Evolutionary conservation across 1,140 invertebrate species (phyloP), one percentile per base, ranked within the genome.

Genomic region (Nixonia krombeini): DNA sequence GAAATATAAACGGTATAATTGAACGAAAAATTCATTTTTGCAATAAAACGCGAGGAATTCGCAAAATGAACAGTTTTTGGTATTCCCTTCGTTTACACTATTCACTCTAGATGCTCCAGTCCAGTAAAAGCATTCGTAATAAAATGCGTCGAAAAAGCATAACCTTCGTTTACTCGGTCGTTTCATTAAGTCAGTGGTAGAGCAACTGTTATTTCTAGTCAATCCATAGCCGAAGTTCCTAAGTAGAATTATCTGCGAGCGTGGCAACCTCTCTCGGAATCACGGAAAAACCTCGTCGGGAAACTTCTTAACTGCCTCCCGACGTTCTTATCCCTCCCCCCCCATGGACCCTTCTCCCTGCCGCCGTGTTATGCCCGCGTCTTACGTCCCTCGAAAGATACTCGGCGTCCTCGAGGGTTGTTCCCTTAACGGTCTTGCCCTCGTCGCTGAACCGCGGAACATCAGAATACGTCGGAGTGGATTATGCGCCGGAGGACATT

Each of bases 171-270:
- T 21, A 2, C 2, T 21, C 2, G 21, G 2, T 2, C 6, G 6
- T 21, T 21, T 21, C 6, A 21, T 21, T 57, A 31, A 57, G 37
- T 15, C 17, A 25, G 13, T 10, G 26, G 53, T 64, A 69, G 61
- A 67, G 44, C 58, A 53, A 59, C 42, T 62, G 66, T 70, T 70
- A 67, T 56, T 70, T 59, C 62, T 67, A 64, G 71, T 67, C 47
- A 41, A 51, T 38, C 40, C 62, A 64, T 65, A 61, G 47, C 57
- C 50, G 56, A 73, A 73, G 59, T 68, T 63, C 53, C 64, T 63
- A 56, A 73, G 67, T 61, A 56, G 61, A 67, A 73, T 73, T 70
- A 70, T 56, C 52, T 59, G 64, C 26, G 41, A 61, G 66, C 69
- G 63, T 66, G 62, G 70, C 69, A 69, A 69, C 61, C 56, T 59